phyloP scores from a whole-genome alignment of 2,888 invertebrate genomes.

The Ametastegia equiseti region DNA sequence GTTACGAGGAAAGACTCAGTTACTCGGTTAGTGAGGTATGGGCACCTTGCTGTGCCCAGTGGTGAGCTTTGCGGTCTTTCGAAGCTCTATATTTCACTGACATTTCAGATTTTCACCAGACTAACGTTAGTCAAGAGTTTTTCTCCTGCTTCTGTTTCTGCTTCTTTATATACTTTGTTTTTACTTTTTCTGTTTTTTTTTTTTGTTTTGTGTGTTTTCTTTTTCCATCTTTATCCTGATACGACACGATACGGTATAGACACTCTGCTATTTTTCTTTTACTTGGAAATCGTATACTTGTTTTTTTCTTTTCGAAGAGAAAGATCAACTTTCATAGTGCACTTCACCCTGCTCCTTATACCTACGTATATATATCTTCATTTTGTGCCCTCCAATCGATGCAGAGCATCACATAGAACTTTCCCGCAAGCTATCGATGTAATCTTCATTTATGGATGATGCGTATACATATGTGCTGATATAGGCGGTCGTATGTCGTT shows the following conservation, averaged over 20 bases:
- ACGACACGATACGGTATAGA: no score
- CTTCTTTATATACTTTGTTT: neutral
- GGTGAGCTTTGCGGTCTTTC: neutral
- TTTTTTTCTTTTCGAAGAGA: neutral
- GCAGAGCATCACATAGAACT: neutral
- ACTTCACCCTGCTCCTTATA: neutral
- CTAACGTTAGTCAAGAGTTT: neutral
- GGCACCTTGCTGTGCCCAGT: conserved; percentile 21
- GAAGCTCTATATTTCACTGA: conserved; percentile 16
- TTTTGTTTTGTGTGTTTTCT: neutral
- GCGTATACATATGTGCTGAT: no score
- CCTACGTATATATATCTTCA: neutral
- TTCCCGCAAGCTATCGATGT: neutral
- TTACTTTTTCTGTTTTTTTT: neutral
- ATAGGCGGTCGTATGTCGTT: no score
- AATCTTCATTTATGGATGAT: no score
- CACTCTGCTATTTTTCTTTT: neutral
- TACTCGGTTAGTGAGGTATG: neutral
- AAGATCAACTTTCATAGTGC: conserved; percentile 9
- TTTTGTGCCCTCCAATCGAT: neutral
- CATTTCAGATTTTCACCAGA: neutral
- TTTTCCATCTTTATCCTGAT: neutral
- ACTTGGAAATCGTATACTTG: neutral
- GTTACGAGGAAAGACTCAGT: neutral
- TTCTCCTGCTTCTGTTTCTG: neutral